Evolutionary conservation across 2,888 invertebrate species (phyloP).

Genomic region (Caenorhabditis imperialis): DNA sequence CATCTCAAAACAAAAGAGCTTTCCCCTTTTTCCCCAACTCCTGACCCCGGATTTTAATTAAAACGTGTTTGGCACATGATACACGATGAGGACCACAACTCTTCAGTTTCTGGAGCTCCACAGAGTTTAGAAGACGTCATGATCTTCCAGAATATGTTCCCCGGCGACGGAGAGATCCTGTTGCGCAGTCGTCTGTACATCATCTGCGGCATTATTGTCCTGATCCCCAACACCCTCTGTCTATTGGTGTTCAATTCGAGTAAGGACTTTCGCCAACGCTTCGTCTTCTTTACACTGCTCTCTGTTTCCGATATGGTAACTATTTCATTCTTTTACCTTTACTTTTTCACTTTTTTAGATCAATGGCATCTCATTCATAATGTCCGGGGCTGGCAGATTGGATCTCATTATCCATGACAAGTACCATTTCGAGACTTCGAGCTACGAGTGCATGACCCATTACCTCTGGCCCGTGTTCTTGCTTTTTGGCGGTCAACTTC

Average conservation of each 20-base stretch:
- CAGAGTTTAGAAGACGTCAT: slow-evolving; percentile 17
- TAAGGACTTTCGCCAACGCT: slow-evolving; percentile 59
- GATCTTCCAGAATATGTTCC: slow-evolving; percentile 44
- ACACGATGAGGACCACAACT: no score
- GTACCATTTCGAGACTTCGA: slow-evolving; percentile 44
- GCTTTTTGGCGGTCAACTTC: slow-evolving; percentile 61
- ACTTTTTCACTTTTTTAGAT: slow-evolving; percentile 38
- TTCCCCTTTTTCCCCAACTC: slow-evolving; percentile 2
- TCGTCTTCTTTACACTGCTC: slow-evolving; percentile 57
- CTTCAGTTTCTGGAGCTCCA: no score
- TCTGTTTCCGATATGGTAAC: slow-evolving; percentile 60
- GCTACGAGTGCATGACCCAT: slow-evolving; percentile 53
- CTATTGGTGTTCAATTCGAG: slow-evolving; percentile 58
- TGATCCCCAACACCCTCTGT: slow-evolving; percentile 53
- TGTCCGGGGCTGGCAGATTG: slow-evolving; percentile 52
- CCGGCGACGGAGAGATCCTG: slow-evolving; percentile 49
- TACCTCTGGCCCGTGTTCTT: slow-evolving; percentile 62
- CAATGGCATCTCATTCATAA: slow-evolving; percentile 61
- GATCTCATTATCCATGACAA: slow-evolving; percentile 27
- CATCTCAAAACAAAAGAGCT: slow-evolving; percentile 15
- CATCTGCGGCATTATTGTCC: slow-evolving; percentile 53
- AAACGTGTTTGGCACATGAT: slow-evolving; percentile 46
- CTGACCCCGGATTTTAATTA: slow-evolving; percentile 34
- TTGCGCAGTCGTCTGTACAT: slow-evolving; percentile 55
- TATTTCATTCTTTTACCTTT: background rate